These are phyloP conservation scores for Parazoanthus swiftii DNA, from an alignment of 92 coral and sea anemone species.

Conservation along the genomic window DNA sequence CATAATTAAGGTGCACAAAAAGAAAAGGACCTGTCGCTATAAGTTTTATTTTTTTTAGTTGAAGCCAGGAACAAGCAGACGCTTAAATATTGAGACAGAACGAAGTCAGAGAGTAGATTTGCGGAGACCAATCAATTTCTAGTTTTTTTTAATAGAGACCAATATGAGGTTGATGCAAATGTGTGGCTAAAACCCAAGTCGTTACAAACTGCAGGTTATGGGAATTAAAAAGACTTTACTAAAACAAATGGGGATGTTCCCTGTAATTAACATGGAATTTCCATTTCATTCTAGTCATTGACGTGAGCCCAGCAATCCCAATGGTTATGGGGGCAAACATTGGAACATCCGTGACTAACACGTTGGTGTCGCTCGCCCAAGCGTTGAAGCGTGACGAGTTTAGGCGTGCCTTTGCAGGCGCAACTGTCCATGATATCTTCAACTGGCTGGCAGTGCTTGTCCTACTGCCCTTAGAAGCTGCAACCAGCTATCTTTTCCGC, in stretches of 20 bases:
- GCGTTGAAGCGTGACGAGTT: slow-evolving; percentile 54
- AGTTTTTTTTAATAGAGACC: no score
- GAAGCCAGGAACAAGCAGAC: no score
- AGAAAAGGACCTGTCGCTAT: no score
- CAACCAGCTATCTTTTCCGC: slow-evolving; percentile 45
- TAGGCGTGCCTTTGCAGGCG: slow-evolving; percentile 60
- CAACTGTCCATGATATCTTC: slow-evolving; percentile 61
- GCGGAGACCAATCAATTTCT: no score
- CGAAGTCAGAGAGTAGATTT: no score
- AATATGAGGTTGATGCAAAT: no score
- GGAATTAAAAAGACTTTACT: no score
- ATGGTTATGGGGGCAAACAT: slow-evolving; percentile 64
- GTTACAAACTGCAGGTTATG: no score
- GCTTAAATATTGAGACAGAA: no score
- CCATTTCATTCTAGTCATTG: slow-evolving; percentile 5
- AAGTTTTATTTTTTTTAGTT: no score
- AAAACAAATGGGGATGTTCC: background rate
- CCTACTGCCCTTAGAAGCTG: slow-evolving; percentile 53
- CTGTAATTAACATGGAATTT: background rate
- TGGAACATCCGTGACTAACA: slow-evolving; percentile 63
- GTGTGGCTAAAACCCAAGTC: no score
- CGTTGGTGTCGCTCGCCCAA: slow-evolving; percentile 57
- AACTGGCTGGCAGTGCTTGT: slow-evolving; percentile 57
- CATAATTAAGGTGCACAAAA: no score
- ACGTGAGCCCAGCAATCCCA: slow-evolving; percentile 40